phyloP scores from a whole-genome alignment of 2,888 invertebrate genomes.

The Caenorhabditis wallacei region DNA sequence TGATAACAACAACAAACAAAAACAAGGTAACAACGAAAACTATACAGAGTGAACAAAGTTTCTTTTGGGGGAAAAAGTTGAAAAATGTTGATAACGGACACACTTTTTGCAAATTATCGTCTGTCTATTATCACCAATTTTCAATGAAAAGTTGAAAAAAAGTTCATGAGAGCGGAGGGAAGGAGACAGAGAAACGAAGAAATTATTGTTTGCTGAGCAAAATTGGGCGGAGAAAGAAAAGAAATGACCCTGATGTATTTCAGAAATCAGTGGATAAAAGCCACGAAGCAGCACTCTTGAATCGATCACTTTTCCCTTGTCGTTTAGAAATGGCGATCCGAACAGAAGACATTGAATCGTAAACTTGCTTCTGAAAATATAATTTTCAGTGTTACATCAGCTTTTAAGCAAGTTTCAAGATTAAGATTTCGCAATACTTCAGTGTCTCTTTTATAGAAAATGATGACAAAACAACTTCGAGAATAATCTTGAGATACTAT shows the following conservation, averaged over 20 bases:
- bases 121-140: conserved; percentile 34
- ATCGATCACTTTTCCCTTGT: conserved; percentile 51
- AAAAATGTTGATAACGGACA: conserved; percentile 19
- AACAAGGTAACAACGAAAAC: conserved; percentile 11
- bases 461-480: conserved; percentile 32
- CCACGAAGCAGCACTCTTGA: conserved; percentile 55
- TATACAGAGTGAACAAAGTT: conserved; percentile 22
- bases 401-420: neutral
- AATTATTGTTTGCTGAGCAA: conserved; percentile 35
- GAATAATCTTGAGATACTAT: no score
- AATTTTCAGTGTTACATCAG: neutral
- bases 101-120: neutral
- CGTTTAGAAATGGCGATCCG: conserved; percentile 59
- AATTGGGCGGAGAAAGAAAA: conserved; percentile 10
- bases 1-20: conserved; percentile 17
- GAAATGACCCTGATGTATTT: conserved; percentile 48
- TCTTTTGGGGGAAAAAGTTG: conserved; percentile 11
- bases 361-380: conserved; percentile 54
- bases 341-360: conserved; percentile 50
- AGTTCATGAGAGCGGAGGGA: neutral
- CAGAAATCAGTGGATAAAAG: conserved; percentile 24
- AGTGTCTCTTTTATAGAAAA: conserved; percentile 7
- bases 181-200: conserved; percentile 20
- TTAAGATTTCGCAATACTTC: conserved; percentile 20
- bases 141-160: conserved; percentile 10